Evolutionary conservation across 2,888 invertebrate species (phyloP), one percentile per base, ranked within the genome.

Genomic region (Chesias legatella): DNA sequence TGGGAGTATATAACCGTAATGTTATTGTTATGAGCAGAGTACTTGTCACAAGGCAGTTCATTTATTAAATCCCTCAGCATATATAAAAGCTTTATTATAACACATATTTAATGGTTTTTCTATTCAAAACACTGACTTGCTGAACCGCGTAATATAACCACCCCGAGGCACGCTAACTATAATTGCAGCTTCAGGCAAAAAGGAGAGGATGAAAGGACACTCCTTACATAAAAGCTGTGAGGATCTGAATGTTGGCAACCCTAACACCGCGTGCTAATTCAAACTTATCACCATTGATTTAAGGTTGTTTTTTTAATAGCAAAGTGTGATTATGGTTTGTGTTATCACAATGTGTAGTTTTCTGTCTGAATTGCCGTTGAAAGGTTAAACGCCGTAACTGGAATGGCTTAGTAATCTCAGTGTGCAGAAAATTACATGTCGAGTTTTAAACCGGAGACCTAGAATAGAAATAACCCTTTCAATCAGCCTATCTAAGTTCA

Each of bases 131-230:
- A n/a, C 3, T 8, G 5, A 25, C 8, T 1, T 21, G 44, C 48
- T 55, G 73, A 73, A 63, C 78, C 64, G 73, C 60, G 55, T 73
- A 73, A 74, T 62, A 69, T 67, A 75, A 67, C 73, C 62, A 63
- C 66, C 72, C 70, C 55, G 51, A 72, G 75, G 75, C 66, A 76
- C 71, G 74, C 73, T 79, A 79, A 77, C 80, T 79, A 75, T 84
- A 84, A 84, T 84, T 84, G 79, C 83, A 63, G 76, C 83, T 74
- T 61, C 73, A 62, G 81, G 83, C 66, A 75, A 76, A 77, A 81
- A 81, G 79, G 78, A 73, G 58, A 55, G 60, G 60, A 67, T 82
- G 81, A 83, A 83, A 81, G 78, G 81, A 79, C 74, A 73, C 74
- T 69, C 55, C 54, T 63, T 60, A 63, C 61, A 72, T 75, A 76